Evolutionary conservation across 2,113 vertebrate genomes (phyloP), one percentile per base, ranked within the genome.

Genomic region (Pogona vitticeps): DNA sequence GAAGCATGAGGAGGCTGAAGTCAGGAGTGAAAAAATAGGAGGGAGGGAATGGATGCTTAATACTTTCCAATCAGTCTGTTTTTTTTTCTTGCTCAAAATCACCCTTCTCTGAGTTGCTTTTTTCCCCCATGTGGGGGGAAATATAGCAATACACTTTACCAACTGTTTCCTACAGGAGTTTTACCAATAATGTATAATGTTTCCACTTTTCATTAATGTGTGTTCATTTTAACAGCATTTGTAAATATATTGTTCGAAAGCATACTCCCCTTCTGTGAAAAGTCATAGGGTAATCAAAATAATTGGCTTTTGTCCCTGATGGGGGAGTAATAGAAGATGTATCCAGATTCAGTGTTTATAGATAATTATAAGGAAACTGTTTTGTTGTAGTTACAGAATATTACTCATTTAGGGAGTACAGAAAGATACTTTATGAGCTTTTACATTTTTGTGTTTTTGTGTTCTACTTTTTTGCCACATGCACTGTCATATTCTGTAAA

Each of bases 191-290:
- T 80, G 6, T 2, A 77, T 89, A 0, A 42, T 85, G 84, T 70
- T 85, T 85, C 67, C 9, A 33, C 33, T 80, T 86, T 79, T 86
- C 76, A 80, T 86, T 86, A 86, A 61, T 86, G 67, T 63, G 67
- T 86, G 56, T 36, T 80, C 76, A 72, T 83, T 86, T 86, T 87
- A 82, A 83, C 56, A 76, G 13, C 7, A 81, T 83, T 89, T 83
- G 38, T 85, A 88, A 33, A 58, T 84, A 80, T 76, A 59, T 75
- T 61, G 23, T 56, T 88, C 67, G 82, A 77, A 42, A 63, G 71
- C 12, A 10, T 6, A 46, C 14, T 85, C 84, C 75, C 33, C 52
- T 36, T 86, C 77, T 91, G 0, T 68, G 59, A 71, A 80, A 88
- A 88, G 61, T 28, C 78, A 7, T 76, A 77, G 81, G 23, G 52